Base-by-base conservation (phyloP, 2,888 invertebrate species). In the Pterostichus madidus region DNA sequence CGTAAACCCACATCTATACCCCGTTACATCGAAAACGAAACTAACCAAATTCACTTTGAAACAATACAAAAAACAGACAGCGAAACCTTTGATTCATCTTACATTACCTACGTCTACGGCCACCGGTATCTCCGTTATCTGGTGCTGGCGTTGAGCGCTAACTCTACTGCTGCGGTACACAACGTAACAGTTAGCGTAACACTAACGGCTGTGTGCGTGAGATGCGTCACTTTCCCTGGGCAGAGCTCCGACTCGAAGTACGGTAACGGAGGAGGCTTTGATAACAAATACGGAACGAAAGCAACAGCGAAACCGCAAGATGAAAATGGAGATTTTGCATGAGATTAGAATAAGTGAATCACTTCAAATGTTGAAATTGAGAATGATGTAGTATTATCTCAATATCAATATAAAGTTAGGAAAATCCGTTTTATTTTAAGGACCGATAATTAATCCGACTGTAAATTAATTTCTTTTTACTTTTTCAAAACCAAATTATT, bases 21-120 rank as follows among this genome's bases (percentile, higher is more conserved):
- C 68, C 68, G 68, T 71, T 71, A 71, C 17, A 71, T 44, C 68
- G 68, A 71, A 71, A 71, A 44, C 68, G 68, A 71, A 71, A 71
- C 68, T 68, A 71, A 71, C 68, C 44, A 71, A 71, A 71, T 71
- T 68, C 39, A 68, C 68, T 68, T 39, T 39, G 68, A 71, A 61
- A 71, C 68, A 71, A 71, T 71, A 71, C 39, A 71, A 71, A 71
- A 71, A 71, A 71, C 68, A 44, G 68, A 13, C n/a, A 64, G 39
- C 64, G 39, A 39, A 15, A 39, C 15, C 44, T 15, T 39, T 44
- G 68, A 71, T 44, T 71, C 68, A 71, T 71, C 44, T 64, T 49
- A n/a, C 49, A 49, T 64, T 64, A 44, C 68, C 68, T 71, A 44
- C 64, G 32, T 64, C 35, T n/a, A 13, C 13, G 35, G 3, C 56